Conservation (phyloP, 2,113 vertebrate species). For the Naja naja region DNA sequence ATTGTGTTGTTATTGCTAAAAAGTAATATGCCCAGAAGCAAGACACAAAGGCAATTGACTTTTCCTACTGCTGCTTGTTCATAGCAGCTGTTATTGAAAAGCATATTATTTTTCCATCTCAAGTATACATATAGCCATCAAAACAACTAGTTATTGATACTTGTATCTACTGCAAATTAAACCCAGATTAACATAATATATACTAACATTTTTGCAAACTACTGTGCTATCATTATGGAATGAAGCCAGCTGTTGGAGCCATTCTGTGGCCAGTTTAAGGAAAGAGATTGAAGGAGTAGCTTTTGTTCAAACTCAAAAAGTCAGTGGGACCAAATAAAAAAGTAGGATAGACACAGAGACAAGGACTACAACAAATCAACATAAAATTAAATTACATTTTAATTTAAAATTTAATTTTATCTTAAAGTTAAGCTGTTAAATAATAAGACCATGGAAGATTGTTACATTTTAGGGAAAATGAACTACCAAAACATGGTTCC, state of each 20-base stretch:
- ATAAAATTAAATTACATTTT: not conserved
- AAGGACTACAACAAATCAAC: not conserved
- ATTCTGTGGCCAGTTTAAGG: not conserved
- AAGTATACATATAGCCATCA: not conserved
- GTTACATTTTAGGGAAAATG: not conserved
- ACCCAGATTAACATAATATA: not conserved
- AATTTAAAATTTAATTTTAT: not conserved
- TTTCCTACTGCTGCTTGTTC: not conserved
- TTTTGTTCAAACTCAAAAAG: not conserved
- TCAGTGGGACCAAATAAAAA: not conserved
- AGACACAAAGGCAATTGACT: not conserved
- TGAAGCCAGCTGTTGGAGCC: not conserved
- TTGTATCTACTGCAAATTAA: not conserved
- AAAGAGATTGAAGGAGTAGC: not conserved
- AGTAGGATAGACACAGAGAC: not conserved
- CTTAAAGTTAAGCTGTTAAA: not conserved
- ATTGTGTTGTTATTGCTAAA: not conserved
- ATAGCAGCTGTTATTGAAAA: not conserved
- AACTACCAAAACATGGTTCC: not conserved
- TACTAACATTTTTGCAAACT: not conserved
- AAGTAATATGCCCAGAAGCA: not conserved
- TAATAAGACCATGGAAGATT: not conserved
- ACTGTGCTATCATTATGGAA: not conserved
- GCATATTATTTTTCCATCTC: not conserved
- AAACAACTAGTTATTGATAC: not conserved